Evolutionary conservation across 2,113 vertebrate genomes (phyloP).

Genomic region (Azemiops feae): DNA sequence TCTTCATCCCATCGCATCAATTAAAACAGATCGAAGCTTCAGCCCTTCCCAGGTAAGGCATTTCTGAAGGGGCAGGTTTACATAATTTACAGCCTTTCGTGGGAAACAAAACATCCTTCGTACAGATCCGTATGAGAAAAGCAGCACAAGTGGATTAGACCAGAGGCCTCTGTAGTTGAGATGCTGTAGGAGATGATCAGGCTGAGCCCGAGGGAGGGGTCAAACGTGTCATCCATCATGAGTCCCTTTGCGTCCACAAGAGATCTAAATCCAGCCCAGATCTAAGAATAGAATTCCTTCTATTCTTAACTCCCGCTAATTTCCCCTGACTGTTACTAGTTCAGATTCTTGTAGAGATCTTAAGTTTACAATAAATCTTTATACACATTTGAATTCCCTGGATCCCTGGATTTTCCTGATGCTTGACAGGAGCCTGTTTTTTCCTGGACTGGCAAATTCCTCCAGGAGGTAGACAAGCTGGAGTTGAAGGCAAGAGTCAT

Average conservation of each 20-base stretch:
- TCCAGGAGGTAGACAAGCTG: neutral
- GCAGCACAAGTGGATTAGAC: neutral
- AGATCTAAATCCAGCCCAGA: neutral
- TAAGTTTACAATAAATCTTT: neutral
- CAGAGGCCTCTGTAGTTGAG: neutral
- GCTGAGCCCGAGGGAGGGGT: neutral
- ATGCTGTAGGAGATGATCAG: neutral
- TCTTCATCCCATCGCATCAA: constrained; percentile 74
- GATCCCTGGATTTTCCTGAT: neutral
- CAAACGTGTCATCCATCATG: neutral
- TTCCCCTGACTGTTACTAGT: neutral
- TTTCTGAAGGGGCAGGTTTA: neutral
- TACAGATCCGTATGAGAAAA: neutral
- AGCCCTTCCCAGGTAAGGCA: constrained; percentile 81
- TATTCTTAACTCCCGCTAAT: neutral
- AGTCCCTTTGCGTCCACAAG: neutral
- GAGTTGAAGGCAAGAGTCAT: neutral
- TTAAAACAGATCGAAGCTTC: constrained; percentile 81
- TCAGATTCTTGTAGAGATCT: neutral
- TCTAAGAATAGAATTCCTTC: too few species aligned
- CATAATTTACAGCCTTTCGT: neutral
- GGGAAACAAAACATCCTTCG: neutral
- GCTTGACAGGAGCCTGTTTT: neutral
- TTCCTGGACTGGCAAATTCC: neutral
- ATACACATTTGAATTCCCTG: neutral